These are phyloP conservation scores for Poecilia latipinna DNA, from an alignment of 2,113 vertebrate genomes.

Conservation along the genomic window DNA sequence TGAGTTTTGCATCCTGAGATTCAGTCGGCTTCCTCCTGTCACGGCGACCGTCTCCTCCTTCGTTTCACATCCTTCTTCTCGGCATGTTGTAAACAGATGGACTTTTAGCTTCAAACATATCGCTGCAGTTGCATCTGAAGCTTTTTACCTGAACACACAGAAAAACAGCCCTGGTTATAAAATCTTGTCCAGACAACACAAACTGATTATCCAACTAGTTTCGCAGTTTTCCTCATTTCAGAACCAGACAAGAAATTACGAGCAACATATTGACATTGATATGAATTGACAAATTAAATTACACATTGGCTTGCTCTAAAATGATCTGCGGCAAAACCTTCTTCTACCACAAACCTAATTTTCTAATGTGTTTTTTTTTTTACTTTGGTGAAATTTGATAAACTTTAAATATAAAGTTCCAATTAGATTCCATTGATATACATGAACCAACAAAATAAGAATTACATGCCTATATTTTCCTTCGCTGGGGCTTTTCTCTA, in stretches of 20 bases:
- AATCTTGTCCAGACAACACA: too few relatives aligned
- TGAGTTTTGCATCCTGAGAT: constrained; percentile 40
- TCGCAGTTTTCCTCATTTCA: neutral
- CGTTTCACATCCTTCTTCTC: neutral
- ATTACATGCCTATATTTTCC: neutral
- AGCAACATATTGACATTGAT: neutral
- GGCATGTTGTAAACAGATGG: constrained; percentile 5
- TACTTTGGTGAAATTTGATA: too few relatives aligned
- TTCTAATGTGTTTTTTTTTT: neutral
- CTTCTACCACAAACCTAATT: neutral
- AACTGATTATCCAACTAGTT: neutral
- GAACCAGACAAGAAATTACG: neutral
- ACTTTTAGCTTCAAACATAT: neutral
- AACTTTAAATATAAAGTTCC: neutral
- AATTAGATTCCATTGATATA: neutral
- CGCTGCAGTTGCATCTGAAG: neutral
- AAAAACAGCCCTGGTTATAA: too few relatives aligned
- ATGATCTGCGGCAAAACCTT: neutral
- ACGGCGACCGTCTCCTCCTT: constrained; percentile 7
- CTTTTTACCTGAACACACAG: neutral
- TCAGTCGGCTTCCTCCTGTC: constrained; percentile 23
- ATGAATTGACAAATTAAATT: neutral
- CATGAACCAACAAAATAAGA: neutral
- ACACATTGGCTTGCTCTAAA: neutral
- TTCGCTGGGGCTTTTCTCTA: neutral